Evolutionary conservation across 2,797 vertebrate genomes (phyloP).

Genomic region (Tympanoctomys barrerae): DNA sequence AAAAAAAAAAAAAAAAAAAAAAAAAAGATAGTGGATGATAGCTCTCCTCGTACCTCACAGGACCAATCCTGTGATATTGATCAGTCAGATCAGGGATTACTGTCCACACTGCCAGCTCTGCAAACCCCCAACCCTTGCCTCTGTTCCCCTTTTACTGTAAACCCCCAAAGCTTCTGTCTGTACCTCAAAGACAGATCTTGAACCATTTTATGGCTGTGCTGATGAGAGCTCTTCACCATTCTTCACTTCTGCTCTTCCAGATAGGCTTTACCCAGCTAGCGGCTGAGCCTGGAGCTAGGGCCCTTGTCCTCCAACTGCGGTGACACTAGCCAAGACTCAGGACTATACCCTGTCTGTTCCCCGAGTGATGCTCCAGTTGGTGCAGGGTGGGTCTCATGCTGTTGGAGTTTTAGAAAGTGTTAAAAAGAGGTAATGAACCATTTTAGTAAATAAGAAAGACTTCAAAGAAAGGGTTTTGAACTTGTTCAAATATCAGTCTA

Average conservation of each 20-base stretch:
- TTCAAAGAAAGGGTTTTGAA: neutral
- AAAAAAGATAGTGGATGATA: neutral
- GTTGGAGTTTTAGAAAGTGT: neutral
- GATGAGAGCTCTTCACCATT: neutral
- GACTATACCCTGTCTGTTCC: fast-evolving
- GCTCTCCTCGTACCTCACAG: neutral
- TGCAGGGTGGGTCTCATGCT: neutral
- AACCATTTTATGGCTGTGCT: neutral
- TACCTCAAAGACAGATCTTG: neutral
- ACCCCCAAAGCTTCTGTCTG: neutral
- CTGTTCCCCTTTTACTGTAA: neutral
- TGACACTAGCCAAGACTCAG: neutral
- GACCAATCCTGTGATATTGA: neutral
- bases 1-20: too few species aligned
- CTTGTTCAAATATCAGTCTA: neutral
- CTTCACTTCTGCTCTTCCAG: too few species aligned
- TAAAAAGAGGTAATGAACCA: neutral
- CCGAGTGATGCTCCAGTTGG: neutral
- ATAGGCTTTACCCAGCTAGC: neutral
- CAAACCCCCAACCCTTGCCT: neutral
- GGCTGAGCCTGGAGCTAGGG: neutral
- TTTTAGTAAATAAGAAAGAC: neutral
- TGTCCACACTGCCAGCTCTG: neutral
- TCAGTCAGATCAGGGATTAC: neutral
- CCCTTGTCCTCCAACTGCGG: neutral